Conservation (phyloP, 30 jellyfish, hydroid and myxozoan species). For the Aurelia aurita complex sp. Pacific region DNA sequence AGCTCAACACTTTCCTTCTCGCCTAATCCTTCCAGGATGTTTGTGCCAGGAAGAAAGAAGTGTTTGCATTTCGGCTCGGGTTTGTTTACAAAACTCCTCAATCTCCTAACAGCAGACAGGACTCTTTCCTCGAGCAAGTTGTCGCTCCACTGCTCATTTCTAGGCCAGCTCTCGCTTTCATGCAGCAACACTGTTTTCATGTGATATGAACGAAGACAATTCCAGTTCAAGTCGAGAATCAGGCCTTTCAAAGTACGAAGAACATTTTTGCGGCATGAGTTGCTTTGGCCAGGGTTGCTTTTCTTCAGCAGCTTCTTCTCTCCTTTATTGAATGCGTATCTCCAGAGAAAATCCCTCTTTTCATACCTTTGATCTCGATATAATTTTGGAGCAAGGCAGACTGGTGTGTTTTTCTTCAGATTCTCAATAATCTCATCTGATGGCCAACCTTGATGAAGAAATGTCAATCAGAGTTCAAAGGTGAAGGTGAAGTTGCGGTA, state of each 20-base stretch:
- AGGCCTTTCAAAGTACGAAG: conserved; percentile 29
- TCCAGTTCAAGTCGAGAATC: conserved; percentile 19
- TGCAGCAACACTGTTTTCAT: conserved; percentile 62
- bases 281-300: conserved; percentile 14
- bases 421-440: neutral
- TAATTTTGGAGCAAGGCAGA: conserved; percentile 22
- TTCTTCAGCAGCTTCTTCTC: conserved; percentile 13
- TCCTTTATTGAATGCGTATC: conserved; percentile 29
- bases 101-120: conserved; percentile 28
- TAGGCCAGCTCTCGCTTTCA: conserved; percentile 62
- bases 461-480: no score
- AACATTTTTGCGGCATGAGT: conserved; percentile 28
- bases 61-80: conserved; percentile 27
- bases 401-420: conserved; percentile 16
- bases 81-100: conserved; percentile 7
- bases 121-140: conserved; percentile 8
- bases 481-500: no score
- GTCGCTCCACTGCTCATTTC: conserved; percentile 39
- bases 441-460: conserved; percentile 28
- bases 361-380: conserved; percentile 17
- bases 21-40: conserved; percentile 1
- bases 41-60: conserved; percentile 22
- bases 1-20: conserved; percentile 6
- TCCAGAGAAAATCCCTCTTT: conserved; percentile 15
- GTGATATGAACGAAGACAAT: conserved; percentile 18